Evolutionary conservation across 2,797 vertebrate genomes (phyloP), one percentile per base, ranked within the genome.

Genomic region (Betta splendens): DNA sequence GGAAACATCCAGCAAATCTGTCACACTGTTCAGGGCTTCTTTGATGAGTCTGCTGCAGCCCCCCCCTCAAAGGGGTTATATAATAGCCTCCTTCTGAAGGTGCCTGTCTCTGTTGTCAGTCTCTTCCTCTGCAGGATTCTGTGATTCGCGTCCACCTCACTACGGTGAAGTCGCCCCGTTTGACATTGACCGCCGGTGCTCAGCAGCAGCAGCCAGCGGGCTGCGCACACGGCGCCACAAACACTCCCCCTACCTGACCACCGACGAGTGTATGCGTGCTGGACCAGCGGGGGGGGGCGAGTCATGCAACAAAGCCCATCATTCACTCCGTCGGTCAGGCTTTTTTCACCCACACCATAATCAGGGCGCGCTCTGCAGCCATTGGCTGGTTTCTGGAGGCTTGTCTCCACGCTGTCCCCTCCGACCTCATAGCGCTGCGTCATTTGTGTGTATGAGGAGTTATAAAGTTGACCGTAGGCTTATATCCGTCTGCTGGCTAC

Each of bases 301-400:
- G 46, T 3, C 46, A 43, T 22, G 25, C 40, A 51, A 47, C 2
- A 15, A 61, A 49, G 28, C 42, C 59, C 46, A 11, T 56, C 49
- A 67, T 32, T 73, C 53, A 71, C 50, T 37, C 13, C 1, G 21
- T 21, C 79, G 74, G n/a, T n/a, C n/a, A n/a, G n/a, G 84, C 76
- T 61, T 67, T 38, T 40, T 45, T 64, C 72, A 58, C 44, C 69
- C 38, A 32, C 25, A 46, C 18, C 49, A 29, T 37, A 62, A 12
- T 46, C 31, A 18, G 6, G 40, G 38, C 9, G 0, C 80, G 70
- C 71, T 60, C 63, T n/a, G 29, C 80, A 64, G 72, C 16, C 73
- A 89, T 87, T 91, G 85, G 88, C 67, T 79, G 12, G 0, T 48
- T 79, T 70, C 58, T 51, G 69, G 74, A 55, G 80, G 85, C 78